A percentile compares a stretch with the other conserved stretches of the same genome.
phyloP scores from a whole-genome alignment of 2,888 invertebrate species.

The Anticlea derivata region DNA sequence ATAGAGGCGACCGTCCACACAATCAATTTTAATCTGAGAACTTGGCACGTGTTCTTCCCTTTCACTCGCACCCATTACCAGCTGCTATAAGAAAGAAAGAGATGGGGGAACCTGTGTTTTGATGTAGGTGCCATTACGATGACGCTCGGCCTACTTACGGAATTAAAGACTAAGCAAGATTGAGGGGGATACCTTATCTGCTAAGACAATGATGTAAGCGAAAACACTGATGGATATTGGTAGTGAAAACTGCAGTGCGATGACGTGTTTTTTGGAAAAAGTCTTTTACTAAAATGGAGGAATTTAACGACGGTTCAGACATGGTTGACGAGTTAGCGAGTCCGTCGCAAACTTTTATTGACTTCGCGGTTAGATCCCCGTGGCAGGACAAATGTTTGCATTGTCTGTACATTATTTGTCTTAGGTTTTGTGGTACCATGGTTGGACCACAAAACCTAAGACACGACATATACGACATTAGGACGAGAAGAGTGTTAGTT shows the following conservation, averaged over 20 bases:
- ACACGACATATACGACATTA: no score
- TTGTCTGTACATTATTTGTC: no score
- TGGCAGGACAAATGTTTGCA: no score
- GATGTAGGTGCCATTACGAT: conserved; percentile 69
- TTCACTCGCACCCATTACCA: conserved; percentile 43
- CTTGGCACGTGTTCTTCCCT: conserved; percentile 55
- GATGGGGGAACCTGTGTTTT: conserved; percentile 60
- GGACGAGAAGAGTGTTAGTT: no score
- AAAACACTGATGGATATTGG: conserved; percentile 72
- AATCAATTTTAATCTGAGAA: conserved; percentile 82
- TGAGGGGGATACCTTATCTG: conserved; percentile 72
- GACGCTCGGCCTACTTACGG: conserved; percentile 76
- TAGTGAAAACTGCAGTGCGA: conserved; percentile 49
- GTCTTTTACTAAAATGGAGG: no score
- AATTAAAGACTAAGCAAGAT: conserved; percentile 82
- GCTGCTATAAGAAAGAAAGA: conserved; percentile 38
- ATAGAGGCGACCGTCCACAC: conserved; percentile 71
- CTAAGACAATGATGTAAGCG: conserved; percentile 79
- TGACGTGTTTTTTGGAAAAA: conserved; percentile 21
- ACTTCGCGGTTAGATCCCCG: no score
- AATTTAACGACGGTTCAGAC: no score
- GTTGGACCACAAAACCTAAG: no score
- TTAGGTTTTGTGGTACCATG: no score
- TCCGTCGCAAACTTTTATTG: no score
- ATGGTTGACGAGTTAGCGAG: no score